Percentiles rank a stretch among this genome's conserved stretches.
phyloP scores from a whole-genome alignment of 1,140 invertebrate species.

The Pseudomyrmex concolor region DNA sequence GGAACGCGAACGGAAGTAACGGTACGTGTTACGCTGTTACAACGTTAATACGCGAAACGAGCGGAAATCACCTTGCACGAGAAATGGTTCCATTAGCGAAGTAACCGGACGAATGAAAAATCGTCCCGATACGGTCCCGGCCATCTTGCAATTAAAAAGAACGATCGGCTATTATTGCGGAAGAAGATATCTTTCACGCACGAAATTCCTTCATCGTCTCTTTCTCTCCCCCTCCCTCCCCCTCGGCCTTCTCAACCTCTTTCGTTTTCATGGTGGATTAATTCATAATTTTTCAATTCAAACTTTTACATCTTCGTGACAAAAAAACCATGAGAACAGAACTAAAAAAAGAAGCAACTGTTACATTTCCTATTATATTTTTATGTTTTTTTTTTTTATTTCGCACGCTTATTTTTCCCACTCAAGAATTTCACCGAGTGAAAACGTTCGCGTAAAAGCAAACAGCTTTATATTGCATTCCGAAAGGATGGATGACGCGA shows the following conservation, averaged over 20 bases:
- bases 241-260: no score
- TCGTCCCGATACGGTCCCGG: background rate
- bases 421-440: conserved; percentile 34
- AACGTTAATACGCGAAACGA: conserved; percentile 49
- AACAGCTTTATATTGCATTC: background rate
- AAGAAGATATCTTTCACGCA: conserved; percentile 8
- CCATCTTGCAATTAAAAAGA: conserved; percentile 31
- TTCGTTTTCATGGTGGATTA: background rate
- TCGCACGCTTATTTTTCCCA: background rate
- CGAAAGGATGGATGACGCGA: conserved; percentile 8
- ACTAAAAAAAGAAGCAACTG: background rate
- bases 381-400: conserved; percentile 11
- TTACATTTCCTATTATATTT: conserved; percentile 22
- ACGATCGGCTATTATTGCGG: conserved; percentile 15
- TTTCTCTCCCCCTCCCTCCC: no score
- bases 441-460: conserved; percentile 27
- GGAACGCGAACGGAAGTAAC: conserved; percentile 39
- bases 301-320: background rate
- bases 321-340: background rate
- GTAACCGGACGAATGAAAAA: conserved; percentile 51
- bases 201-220: conserved; percentile 2
- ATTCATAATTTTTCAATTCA: conserved; percentile 1
- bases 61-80: conserved; percentile 46
- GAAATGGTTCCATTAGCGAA: conserved; percentile 52
- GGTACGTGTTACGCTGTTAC: conserved; percentile 45